These are phyloP conservation scores for Lepilemur ruficaudatus DNA, from an alignment of 2,797 vertebrate genomes.

Conservation along the genomic window DNA sequence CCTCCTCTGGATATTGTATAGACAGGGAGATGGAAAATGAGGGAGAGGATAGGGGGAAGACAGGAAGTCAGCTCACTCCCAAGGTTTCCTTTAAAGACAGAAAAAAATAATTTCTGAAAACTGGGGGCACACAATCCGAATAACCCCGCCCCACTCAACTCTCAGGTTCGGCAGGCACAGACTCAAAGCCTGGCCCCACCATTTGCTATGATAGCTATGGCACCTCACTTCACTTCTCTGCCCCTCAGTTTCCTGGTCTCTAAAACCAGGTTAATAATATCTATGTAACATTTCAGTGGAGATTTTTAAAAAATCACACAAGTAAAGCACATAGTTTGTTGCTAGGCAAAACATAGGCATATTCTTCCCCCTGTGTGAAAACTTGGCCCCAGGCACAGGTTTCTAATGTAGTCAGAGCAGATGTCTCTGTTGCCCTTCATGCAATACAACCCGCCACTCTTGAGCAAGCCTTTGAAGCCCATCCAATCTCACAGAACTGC, in stretches of 20 bases:
- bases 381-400: not conserved
- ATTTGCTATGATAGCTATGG: rapidly evolving
- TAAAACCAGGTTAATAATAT: not conserved
- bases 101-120: not conserved
- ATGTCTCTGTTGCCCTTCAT: not conserved
- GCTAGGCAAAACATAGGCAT: rapidly evolving
- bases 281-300: rapidly evolving
- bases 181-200: not conserved
- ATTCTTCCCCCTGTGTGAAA: not conserved
- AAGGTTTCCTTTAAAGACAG: not conserved
- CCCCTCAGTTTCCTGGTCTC: not conserved
- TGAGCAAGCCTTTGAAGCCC: not conserved
- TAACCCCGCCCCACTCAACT: not conserved
- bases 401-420: not conserved
- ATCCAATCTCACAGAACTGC: conserved; percentile 36
- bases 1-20: rapidly evolving
- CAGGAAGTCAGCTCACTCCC: not conserved
- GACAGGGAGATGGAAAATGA: rapidly evolving
- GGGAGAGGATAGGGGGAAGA: too few relatives aligned
- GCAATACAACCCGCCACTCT: not conserved
- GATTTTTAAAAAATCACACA: not conserved
- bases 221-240: not conserved
- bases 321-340: not conserved
- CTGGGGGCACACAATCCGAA: not conserved
- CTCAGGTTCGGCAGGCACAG: not conserved